Evolutionary conservation across 2,888 invertebrate genomes (phyloP).

Genomic region (Lobophora halterata): DNA sequence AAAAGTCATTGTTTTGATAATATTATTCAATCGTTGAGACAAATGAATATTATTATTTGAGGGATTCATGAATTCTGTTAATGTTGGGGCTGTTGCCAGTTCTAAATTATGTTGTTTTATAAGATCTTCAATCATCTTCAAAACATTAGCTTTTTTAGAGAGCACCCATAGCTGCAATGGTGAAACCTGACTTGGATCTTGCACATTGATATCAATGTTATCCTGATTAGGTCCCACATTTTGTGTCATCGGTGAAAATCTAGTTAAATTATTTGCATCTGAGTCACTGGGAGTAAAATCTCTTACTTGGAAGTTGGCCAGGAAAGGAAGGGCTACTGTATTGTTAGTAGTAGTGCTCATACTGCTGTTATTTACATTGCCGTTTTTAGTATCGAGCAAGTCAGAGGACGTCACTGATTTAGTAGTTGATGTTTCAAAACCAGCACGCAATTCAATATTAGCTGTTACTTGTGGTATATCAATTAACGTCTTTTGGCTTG

Average conservation of each 20-base stretch:
- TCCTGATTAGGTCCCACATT: slow-evolving; percentile 32
- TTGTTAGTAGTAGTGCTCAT: slow-evolving; percentile 43
- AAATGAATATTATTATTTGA: slow-evolving; percentile 49
- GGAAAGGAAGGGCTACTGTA: slow-evolving; percentile 53
- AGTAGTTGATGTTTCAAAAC: slow-evolving; percentile 25
- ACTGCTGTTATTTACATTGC: slow-evolving; percentile 39
- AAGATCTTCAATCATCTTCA: slow-evolving; percentile 75
- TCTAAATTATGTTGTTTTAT: slow-evolving; percentile 70
- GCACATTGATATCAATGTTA: slow-evolving; percentile 41
- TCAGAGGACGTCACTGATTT: slow-evolving; percentile 42
- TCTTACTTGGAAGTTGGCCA: slow-evolving; percentile 54
- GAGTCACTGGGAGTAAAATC: slow-evolving; percentile 45
- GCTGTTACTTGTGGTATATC: slow-evolving; percentile 14
- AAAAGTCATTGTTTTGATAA: slow-evolving; percentile 61
- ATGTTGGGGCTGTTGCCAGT: slow-evolving; percentile 55
- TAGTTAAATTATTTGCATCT: slow-evolving; percentile 30
- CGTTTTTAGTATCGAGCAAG: slow-evolving; percentile 38
- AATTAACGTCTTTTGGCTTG: slow-evolving; percentile 44
- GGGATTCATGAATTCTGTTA: slow-evolving; percentile 53
- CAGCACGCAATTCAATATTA: slow-evolving; percentile 18
- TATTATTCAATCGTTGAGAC: slow-evolving; percentile 62
- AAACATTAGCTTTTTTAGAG: slow-evolving; percentile 72
- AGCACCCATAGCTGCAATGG: slow-evolving; percentile 67
- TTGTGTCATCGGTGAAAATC: slow-evolving; percentile 32
- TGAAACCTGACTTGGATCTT: slow-evolving; percentile 57